Evolutionary conservation across 2,113 vertebrate species (phyloP), one percentile per base, ranked within the genome.

Genomic region (Myocastor coypus): DNA sequence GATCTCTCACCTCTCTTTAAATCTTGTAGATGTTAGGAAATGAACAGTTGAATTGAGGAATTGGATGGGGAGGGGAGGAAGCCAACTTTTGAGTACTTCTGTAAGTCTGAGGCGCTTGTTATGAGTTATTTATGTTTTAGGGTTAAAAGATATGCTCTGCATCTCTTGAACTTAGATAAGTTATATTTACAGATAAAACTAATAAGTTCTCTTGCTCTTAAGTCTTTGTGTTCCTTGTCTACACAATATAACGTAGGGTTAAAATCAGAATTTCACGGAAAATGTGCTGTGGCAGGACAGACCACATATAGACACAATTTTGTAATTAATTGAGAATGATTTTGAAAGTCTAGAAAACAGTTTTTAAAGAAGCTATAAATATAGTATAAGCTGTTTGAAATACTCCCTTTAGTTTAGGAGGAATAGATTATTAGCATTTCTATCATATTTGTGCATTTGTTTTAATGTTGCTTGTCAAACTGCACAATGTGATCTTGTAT

Each of bases 281-380:
- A 46, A 19, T 92, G 24, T 92, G 34, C 96, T 91, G 32, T 57
- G 46, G 69, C 87, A 94, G 10, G 24, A 63, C 63, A 55, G 28
- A 71, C 61, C 68, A 64, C 10, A 37, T 71, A 83, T 82, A 97
- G 68, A 63, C 30, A 73, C 96, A 32, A 68, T 63, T 92, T 95
- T 95, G 32, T 87, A 95, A 40, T 55, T 61, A 30, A 78, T 4
- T 81, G 73, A 89, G 92, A 96, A 89, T 63, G 34, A 16, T 94
- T 96, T 95, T 83, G 82, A 93, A 91, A 66, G n/a, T 73, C 37
- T 73, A 16, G 63, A 89, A 92, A 96, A 88, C 66, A 28, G 13
- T 94, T 96, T 96, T 86, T 85, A 94, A 93, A 94, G 64, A 93
- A 19, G 28, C 91, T 94, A 46, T 91, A 93, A 78, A 82, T 95